Evolutionary conservation across 2,797 vertebrate species (phyloP), one percentile per base, ranked within the genome.

Genomic region (Platalea minor): DNA sequence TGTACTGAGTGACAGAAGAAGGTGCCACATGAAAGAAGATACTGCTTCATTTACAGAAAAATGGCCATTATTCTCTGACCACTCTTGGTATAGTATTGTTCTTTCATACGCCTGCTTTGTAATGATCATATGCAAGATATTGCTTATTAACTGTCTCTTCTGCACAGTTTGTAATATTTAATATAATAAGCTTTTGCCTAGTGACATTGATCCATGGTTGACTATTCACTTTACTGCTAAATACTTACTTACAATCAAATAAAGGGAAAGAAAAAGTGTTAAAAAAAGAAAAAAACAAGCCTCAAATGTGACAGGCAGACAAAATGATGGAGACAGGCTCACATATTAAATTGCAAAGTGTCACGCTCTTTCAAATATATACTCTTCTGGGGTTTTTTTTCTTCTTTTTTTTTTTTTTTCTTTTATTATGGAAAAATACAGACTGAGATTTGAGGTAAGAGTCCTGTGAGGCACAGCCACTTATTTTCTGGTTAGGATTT

Each of bases 181-280:
- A 86, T 94, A 82, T 60, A 92, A 92, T 83, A 74, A 93, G 17
- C 9, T 77, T 84, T 85, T 89, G 25, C 28, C 54, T 86, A 50
- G 48, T 75, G 84, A 88, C 75, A 88, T 65, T 94, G 78, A 96
- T 94, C 89, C 50, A 85, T 91, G 64, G 64, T 63, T 94, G 74
- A 88, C 51, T 95, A 53, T 15, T 6, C 16, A 56, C 16, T 95
- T 94, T 69, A 86, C 29, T 67, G n/a, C 15, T 86, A 91, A 96
- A 86, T 56, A 48, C 33, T 89, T 80, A 69, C 50, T 87, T 84
- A 45, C 26, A 87, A 59, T 89, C 63, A 88, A 91, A 89, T 69
- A 77, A 17, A 86, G 14, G 26, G 16, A 63, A 89, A 73, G 10
- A 48, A 91, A 88, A 89, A 53, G 4, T 3, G 5, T 17, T 45